These are phyloP conservation scores for Dasypolia templi DNA, from an alignment of 2,888 invertebrate genomes.

Conservation along the genomic window DNA sequence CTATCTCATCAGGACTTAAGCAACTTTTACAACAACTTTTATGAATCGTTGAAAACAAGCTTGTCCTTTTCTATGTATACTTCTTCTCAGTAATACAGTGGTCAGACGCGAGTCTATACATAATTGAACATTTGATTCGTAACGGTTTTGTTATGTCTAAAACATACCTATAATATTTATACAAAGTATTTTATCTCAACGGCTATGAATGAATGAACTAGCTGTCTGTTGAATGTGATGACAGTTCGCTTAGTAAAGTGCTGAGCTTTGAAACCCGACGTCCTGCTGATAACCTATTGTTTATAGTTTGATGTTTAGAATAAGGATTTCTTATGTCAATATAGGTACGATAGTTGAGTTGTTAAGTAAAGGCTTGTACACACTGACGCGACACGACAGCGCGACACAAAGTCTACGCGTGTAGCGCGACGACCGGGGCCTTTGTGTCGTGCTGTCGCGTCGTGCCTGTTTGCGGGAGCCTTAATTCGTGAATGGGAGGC, in stretches of 20 bases:
- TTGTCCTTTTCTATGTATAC: no score
- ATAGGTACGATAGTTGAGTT: background rate
- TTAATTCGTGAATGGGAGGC: conserved; percentile 11
- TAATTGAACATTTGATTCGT: background rate
- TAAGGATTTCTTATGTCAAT: conserved; percentile 33
- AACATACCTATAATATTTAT: conserved; percentile 14
- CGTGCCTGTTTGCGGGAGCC: no score
- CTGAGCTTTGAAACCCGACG: conserved; percentile 54
- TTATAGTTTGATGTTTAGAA: conserved; percentile 46
- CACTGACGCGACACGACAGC: no score
- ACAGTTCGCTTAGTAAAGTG: conserved; percentile 42
- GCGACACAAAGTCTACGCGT: no score
- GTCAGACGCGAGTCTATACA: background rate
- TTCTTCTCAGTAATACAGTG: background rate
- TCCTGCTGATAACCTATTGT: conserved; percentile 65
- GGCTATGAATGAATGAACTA: conserved; percentile 41
- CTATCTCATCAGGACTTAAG: no score
- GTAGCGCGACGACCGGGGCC: no score
- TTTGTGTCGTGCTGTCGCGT: no score
- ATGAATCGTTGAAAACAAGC: background rate
- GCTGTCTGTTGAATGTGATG: conserved; percentile 54
- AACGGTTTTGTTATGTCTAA: conserved; percentile 47
- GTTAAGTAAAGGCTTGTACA: no score
- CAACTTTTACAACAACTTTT: background rate
- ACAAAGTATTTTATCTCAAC: conserved; percentile 58